phyloP scores from a whole-genome alignment of 2,888 invertebrate genomes.

The Drosophila kokeensis region DNA sequence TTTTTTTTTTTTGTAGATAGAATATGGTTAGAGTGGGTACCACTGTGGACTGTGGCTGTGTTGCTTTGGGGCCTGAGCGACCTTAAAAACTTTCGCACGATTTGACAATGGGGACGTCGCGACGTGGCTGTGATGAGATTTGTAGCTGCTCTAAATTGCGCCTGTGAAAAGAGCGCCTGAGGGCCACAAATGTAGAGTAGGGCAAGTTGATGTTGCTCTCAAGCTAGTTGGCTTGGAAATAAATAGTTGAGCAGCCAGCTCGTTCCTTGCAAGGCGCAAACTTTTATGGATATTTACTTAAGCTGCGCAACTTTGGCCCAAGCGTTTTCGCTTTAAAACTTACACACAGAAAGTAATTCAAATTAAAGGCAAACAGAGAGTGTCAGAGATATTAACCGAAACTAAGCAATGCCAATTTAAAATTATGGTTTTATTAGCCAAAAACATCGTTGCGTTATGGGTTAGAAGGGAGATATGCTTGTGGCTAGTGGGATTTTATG shows the following conservation, averaged over 20 bases:
- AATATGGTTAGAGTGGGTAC: not conserved
- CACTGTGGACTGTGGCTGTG: conserved; percentile 6
- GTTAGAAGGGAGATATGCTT: too few species aligned
- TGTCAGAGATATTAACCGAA: too few species aligned
- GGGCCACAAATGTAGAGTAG: conserved; percentile 34
- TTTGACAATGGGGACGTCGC: conserved; percentile 60
- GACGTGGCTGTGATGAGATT: conserved; percentile 37
- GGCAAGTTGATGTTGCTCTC: conserved; percentile 35
- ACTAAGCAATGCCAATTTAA: not conserved
- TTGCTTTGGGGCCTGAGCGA: conserved; percentile 42
- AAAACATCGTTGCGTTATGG: too few species aligned
- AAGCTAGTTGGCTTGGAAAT: conserved; percentile 20
- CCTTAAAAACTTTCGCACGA: conserved; percentile 68
- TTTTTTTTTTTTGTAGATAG: not conserved
- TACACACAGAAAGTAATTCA: not conserved
- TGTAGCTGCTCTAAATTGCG: conserved; percentile 34
- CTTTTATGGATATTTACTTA: conserved; percentile 41
- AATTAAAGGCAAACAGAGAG: too few species aligned
- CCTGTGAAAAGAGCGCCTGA: conserved; percentile 24
- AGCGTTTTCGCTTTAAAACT: not conserved
- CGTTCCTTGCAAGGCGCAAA: conserved; percentile 7
- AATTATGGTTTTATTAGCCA: not conserved
- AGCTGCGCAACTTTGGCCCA: conserved; percentile 1
- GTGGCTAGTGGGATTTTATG: too few species aligned
- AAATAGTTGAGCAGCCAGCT: conserved; percentile 38